Conservation (phyloP, 2,113 vertebrate species). For the Hippocampus comes region DNA sequence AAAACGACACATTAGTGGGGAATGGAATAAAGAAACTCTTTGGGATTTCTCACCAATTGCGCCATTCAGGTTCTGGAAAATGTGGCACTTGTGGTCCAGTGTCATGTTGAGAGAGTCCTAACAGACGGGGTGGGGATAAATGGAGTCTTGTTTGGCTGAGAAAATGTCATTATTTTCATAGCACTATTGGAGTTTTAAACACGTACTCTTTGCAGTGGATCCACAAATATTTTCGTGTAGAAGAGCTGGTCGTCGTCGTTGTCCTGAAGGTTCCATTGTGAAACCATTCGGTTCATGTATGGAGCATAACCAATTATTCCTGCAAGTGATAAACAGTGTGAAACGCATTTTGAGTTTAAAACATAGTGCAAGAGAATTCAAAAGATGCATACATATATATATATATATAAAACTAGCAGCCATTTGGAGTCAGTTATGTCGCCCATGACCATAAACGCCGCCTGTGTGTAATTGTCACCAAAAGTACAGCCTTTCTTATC, state of each 20-base stretch:
- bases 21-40: slow-evolving; percentile 9
- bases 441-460: slow-evolving; percentile 13
- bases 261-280: slow-evolving; percentile 91
- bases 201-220: slow-evolving; percentile 80
- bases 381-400: background rate
- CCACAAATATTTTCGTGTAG: slow-evolving; percentile 94
- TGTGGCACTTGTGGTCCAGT: slow-evolving; percentile 91
- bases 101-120: slow-evolving; percentile 89
- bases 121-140: slow-evolving; percentile 34
- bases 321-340: slow-evolving; percentile 62
- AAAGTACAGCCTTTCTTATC: slow-evolving; percentile 15
- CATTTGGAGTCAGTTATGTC: slow-evolving; percentile 45
- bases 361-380: slow-evolving; percentile 40
- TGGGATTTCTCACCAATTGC: slow-evolving; percentile 82
- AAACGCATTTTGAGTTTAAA: slow-evolving; percentile 31
- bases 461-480: slow-evolving; percentile 44
- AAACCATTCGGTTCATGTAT: slow-evolving; percentile 79
- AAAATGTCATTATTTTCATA: slow-evolving; percentile 14
- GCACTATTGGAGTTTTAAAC: background rate
- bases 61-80: slow-evolving; percentile 95
- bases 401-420: slow-evolving; percentile 12
- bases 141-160: background rate
- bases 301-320: slow-evolving; percentile 92
- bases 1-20: background rate
- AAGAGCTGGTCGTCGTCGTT: slow-evolving; percentile 98